A percentile compares a stretch with the other conserved stretches of the same genome.
These are phyloP conservation scores for Hydropsyche tenuis DNA, from an alignment of 1,140 invertebrate genomes.

Conservation along the genomic window DNA sequence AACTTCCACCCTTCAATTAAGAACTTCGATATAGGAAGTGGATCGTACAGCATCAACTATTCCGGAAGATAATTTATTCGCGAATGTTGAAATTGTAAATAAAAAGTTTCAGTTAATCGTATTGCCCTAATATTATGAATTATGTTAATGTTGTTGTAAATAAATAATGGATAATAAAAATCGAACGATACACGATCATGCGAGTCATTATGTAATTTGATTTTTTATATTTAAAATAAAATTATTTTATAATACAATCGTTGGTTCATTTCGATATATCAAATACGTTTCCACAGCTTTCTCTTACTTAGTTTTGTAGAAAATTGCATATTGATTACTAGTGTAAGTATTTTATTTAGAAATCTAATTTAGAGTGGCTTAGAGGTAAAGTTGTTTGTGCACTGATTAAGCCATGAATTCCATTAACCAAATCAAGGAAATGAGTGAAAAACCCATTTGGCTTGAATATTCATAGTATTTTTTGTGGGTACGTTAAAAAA, in stretches of 20 bases:
- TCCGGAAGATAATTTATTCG: conserved; percentile 52
- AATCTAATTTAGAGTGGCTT: too few relatives aligned
- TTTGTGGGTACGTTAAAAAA: too few relatives aligned
- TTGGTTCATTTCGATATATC: too few relatives aligned
- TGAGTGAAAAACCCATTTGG: too few relatives aligned
- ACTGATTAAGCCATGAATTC: too few relatives aligned
- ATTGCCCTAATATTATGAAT: conserved; percentile 2
- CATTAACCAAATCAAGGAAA: too few relatives aligned
- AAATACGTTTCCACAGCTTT: too few relatives aligned
- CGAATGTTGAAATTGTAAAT: conserved; percentile 24
- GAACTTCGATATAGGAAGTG: conserved; percentile 70
- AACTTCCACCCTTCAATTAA: conserved; percentile 67
- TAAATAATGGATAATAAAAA: conserved; percentile 9
- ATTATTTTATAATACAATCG: background rate
- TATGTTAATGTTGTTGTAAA: conserved; percentile 20
- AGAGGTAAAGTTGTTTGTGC: too few relatives aligned
- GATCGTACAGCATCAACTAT: conserved; percentile 75
- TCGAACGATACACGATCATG: conserved; percentile 12
- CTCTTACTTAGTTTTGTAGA: too few relatives aligned
- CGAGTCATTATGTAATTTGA: conserved; percentile 29
- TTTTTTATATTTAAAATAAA: conserved; percentile 23
- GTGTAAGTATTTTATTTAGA: too few relatives aligned
- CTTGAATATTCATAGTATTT: too few relatives aligned
- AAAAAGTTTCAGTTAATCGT: background rate
- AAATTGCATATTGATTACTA: too few relatives aligned